Evolutionary conservation across 2,888 invertebrate genomes (phyloP).

Genomic region (Pristionchus mayeri): DNA sequence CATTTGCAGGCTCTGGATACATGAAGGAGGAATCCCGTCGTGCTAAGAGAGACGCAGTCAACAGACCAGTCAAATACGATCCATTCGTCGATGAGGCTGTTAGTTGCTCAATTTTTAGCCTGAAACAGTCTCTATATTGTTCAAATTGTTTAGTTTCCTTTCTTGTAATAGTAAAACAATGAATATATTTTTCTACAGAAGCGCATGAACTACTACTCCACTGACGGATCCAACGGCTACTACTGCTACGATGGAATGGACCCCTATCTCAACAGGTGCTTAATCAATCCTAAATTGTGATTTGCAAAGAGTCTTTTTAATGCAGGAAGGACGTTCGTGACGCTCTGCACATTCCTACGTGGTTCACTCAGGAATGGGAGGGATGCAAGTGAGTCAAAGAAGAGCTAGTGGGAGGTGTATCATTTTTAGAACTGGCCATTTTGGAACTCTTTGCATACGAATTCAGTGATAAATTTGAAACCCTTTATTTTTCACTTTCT

Average conservation of each 20-base stretch:
- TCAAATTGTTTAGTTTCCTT: background rate
- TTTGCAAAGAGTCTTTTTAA: too few species aligned
- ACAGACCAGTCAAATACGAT: slow-evolving; percentile 43
- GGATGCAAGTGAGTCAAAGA: slow-evolving; percentile 64
- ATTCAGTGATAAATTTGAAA: background rate
- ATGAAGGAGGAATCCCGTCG: slow-evolving; percentile 40
- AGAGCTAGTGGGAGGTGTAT: background rate
- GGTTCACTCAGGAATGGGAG: slow-evolving; percentile 56
- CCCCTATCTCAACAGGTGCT: slow-evolving; percentile 42
- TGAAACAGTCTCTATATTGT: background rate
- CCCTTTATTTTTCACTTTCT: too few species aligned
- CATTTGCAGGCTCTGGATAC: slow-evolving; percentile 43
- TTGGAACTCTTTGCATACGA: background rate
- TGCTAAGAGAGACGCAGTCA: slow-evolving; percentile 18
- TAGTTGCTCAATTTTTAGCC: background rate
- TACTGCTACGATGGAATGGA: slow-evolving; percentile 62
- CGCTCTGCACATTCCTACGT: slow-evolving; percentile 62
- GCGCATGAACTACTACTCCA: slow-evolving; percentile 63
- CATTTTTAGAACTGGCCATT: background rate
- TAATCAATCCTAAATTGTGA: too few species aligned
- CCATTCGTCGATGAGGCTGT: slow-evolving; percentile 58
- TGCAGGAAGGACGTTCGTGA: slow-evolving; percentile 55
- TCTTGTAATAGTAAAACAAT: background rate
- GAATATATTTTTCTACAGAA: slow-evolving; percentile 52
- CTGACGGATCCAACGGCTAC: slow-evolving; percentile 66